Evolutionary conservation across 2,888 invertebrate species (phyloP), one percentile per base, ranked within the genome.

Genomic region (Ectemnius cavifrons): DNA sequence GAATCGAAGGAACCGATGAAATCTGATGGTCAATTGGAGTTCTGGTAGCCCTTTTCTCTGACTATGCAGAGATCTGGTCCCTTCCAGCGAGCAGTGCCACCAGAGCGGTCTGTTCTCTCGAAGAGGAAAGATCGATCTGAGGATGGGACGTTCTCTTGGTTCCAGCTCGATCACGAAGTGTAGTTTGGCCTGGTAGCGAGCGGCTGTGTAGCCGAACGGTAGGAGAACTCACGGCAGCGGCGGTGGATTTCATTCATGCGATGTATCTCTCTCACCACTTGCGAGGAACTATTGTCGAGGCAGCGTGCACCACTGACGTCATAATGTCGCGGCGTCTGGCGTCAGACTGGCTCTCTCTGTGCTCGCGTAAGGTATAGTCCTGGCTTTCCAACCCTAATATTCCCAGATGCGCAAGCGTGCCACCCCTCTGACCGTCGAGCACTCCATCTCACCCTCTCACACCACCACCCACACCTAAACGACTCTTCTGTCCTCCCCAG

Each of bases 241-340:
- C 61, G 52, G 59, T 61, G 45, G 71, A 67, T 75, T 85, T 87
- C 87, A 87, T 86, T 87, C 86, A 86, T 85, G 79, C 81, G 71
- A 73, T 70, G 37, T 37, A 2, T 37, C 37, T 37, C 37, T 37
- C 78, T 81, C 73, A 77, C 71, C 85, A 72, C 27, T 68, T 71
- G 61, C 74, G 73, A 71, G 70, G 67, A 74, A 75, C 71, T 77
- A 76, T 79, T 80, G 75, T 74, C 70, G 73, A 69, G 52, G 71
- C 73, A 81, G 81, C 85, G 80, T 85, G 86, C 81, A 81, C 78
- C 85, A 81, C 81, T 89, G 87, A 89, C 89, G 88, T 90, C 89
- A 89, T 89, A 86, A 85, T 88, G 87, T 87, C 85, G 87, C 90
- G 90, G 89, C 88, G 88, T 87, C 88, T 88, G 89, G 89, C 90